phyloP scores from a whole-genome alignment of 1,140 invertebrate species.

The Neodiprion pinetum region DNA sequence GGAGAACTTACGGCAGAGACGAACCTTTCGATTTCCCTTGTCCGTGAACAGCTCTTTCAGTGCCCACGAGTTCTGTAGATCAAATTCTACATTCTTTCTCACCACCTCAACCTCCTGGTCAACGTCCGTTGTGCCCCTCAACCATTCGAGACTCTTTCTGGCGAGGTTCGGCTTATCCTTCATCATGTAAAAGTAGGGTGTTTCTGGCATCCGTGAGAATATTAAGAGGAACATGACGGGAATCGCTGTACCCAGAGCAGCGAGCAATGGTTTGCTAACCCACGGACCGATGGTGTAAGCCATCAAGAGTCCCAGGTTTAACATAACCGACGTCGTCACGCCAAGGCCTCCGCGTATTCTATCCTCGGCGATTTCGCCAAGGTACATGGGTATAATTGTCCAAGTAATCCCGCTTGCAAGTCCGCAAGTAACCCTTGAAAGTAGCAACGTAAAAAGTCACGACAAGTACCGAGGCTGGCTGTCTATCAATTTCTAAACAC shows the following conservation, averaged over 20 bases:
- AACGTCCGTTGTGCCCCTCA: slow-evolving; percentile 66
- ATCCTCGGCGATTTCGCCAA: slow-evolving; percentile 69
- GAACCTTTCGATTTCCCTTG: slow-evolving; percentile 63
- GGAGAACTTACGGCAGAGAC: not conserved
- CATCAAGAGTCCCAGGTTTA: slow-evolving; percentile 67
- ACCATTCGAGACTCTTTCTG: slow-evolving; percentile 62
- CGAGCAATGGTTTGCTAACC: slow-evolving; percentile 63
- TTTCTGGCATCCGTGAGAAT: slow-evolving; percentile 74
- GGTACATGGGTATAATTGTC: slow-evolving; percentile 67
- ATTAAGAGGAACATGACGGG: slow-evolving; percentile 66
- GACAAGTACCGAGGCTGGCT: not conserved
- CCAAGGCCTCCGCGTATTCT: slow-evolving; percentile 72
- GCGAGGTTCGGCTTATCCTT: slow-evolving; percentile 65
- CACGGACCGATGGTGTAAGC: slow-evolving; percentile 70
- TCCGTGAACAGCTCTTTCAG: slow-evolving; percentile 65
- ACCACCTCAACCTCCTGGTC: slow-evolving; percentile 69
- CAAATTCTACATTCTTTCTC: slow-evolving; percentile 63
- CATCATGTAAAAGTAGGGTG: slow-evolving; percentile 72
- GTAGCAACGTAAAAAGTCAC: not conserved
- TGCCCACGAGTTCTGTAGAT: slow-evolving; percentile 61
- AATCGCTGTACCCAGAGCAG: slow-evolving; percentile 60
- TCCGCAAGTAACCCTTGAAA: not conserved
- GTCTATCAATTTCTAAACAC: too few relatives aligned
- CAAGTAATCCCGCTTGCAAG: slow-evolving; percentile 49
- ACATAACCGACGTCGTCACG: slow-evolving; percentile 65